A percentile compares a stretch with the other conserved stretches of the same genome.
phyloP scores from a whole-genome alignment of 2,888 invertebrate genomes.

The Automeris io region DNA sequence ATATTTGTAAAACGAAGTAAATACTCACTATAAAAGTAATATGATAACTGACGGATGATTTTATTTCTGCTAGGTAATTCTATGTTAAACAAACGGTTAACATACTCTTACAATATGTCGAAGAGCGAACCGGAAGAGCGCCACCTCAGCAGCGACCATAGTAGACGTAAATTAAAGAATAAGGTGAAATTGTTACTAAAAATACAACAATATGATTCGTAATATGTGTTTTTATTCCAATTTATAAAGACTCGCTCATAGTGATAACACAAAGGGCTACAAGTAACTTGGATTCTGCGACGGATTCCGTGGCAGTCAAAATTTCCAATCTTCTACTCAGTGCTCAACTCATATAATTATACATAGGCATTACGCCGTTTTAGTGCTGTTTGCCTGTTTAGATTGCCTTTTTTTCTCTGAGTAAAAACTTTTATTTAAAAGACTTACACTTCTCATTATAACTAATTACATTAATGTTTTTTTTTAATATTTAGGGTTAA shows the following conservation, averaged over 20 bases:
- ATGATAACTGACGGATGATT: constrained; percentile 14
- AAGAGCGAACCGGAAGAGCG: constrained; percentile 37
- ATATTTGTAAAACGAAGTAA: constrained; percentile 8
- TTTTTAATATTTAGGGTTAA: too few species aligned
- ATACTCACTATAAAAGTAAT: background rate
- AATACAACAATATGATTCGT: constrained; percentile 52
- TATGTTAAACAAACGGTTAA: constrained; percentile 42
- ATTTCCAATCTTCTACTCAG: too few species aligned
- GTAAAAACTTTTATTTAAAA: too few species aligned
- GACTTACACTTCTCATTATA: too few species aligned
- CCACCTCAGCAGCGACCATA: constrained; percentile 29
- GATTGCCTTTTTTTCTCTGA: too few species aligned
- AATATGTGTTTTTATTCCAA: constrained; percentile 15
- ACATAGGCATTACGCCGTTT: too few species aligned
- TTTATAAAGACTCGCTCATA: background rate
- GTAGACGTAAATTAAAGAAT: constrained; percentile 44
- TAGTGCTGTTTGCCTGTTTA: too few species aligned
- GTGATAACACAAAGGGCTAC: too few species aligned
- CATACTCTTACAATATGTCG: constrained; percentile 34
- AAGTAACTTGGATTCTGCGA: too few species aligned
- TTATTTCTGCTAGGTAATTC: constrained; percentile 38
- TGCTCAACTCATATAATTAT: too few species aligned
- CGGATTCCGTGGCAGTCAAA: too few species aligned
- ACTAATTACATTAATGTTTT: too few species aligned
- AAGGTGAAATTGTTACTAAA: constrained; percentile 56